Base-by-base conservation (phyloP, 2,888 invertebrate species). In the Acrobasis suavella region DNA sequence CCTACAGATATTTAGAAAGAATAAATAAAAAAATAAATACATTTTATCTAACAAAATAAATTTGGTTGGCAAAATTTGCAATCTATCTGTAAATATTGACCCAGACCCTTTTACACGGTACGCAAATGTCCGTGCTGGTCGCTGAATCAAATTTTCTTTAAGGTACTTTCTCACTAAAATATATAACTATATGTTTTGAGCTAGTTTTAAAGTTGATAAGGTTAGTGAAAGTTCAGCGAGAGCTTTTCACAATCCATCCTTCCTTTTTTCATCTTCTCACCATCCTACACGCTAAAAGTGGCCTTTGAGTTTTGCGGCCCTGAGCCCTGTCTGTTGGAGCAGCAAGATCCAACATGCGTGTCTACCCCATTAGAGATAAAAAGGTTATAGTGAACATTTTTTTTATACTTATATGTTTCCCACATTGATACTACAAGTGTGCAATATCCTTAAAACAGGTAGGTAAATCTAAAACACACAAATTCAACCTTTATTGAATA, bases 31-130 rank as follows among this genome's bases (percentile, higher is more conserved):
- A 16, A 59, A 50, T 59, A 38, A 59, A 59, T 59, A 38, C 37
- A 50, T 50, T 59, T 50, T 59, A 15, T 7, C 50, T 14, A 39
- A 59, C 50, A 38, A 59, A 59, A 58, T 37, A 50, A 50, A 50
- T 59, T 59, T 50, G 37, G 59, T 10, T 16, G 37, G 50, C 32
- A 50, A 50, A 59, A 50, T 59, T 59, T 59, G 37, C 50, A 59
- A 50, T 16, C 59, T 59, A 59, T 59, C 38, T 59, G 38, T 38
- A 59, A 59, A 59, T 59, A 50, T 59, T 59, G 50, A 59, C 38
- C 49, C 38, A 5, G 50, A 59, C 50, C 56, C 50, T 50, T 50
- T 50, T 14, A 37, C 15, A 17, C 12, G 15, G 15, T 52, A 37
- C 15, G 16, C 50, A 50, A 42, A 22, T 56, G 42, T 56, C 14